Evolutionary conservation across 2,888 invertebrate genomes (phyloP), one percentile per base, ranked within the genome.

Genomic region (Bombyx huttoni): DNA sequence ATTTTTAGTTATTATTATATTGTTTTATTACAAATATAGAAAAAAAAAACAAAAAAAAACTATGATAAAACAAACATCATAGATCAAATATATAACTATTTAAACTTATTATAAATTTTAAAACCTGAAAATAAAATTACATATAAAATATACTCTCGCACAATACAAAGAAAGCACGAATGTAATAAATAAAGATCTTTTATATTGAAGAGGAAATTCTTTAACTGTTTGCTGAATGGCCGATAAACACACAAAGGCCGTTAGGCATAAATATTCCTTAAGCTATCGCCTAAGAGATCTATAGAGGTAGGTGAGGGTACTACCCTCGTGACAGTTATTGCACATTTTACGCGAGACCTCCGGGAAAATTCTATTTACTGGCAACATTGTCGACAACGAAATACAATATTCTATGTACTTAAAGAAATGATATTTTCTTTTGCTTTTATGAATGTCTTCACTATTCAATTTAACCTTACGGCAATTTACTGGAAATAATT

Each of bases 241-340:
- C 68, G 69, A 75, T 75, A 78, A 74, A 72, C 67, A 70, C 61
- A 75, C 67, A 76, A 75, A 68, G 59, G 68, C 67, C 60, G 65
- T 70, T 71, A 66, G 61, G 65, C 71, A 76, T 78, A 80, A 78
- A 80, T 79, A 78, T 73, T 65, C 64, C 68, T 65, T 67, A 70
- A 74, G 69, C 75, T 78, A 76, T 77, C 73, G 72, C 61, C 57
- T 63, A 57, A 60, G 68, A 73, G 73, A 76, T 71, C 73, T 74
- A 74, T 70, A 65, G 68, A 58, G 65, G 67, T 64, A 62, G 64
- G 64, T 66, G 59, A 62, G 65, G 62, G 62, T 76, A 79, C 81
- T 72, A 75, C 67, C 63, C 62, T 66, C 67, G 53, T 71, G 81
- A 78, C 81, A 79, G 72, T 78, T 82, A 83, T 82, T 78, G 72